Percentiles rank a stretch among this genome's conserved stretches.
phyloP scores from a whole-genome alignment of 2,888 invertebrate genomes.

The Drosophila sordidula region DNA sequence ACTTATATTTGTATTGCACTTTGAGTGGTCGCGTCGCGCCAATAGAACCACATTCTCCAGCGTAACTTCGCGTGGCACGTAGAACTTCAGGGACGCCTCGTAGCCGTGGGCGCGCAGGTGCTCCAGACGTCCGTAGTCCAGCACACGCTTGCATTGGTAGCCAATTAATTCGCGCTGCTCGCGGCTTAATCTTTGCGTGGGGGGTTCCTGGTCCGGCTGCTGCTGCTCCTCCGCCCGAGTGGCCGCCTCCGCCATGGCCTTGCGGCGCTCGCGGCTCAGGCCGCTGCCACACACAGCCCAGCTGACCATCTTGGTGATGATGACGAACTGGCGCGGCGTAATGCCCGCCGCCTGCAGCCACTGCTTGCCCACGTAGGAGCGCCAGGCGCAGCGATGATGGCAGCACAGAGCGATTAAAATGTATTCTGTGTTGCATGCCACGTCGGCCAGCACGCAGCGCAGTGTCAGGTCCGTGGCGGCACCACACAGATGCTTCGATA shows the following conservation, averaged over 20 bases:
- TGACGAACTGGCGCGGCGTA: constrained; percentile 88
- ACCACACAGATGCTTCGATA: constrained; percentile 96
- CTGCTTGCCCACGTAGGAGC: constrained; percentile 89
- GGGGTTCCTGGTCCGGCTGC: constrained; percentile 12
- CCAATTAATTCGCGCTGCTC: constrained; percentile 88
- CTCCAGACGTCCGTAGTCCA: constrained; percentile 91
- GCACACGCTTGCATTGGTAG: constrained; percentile 90
- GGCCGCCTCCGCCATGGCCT: constrained; percentile 66
- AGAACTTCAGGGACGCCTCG: constrained; percentile 88
- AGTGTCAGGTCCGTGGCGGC: constrained; percentile 93
- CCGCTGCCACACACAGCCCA: constrained; percentile 95
- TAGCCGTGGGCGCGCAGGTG: constrained; percentile 88
- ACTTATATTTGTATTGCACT: constrained; percentile 41
- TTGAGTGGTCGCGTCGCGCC: constrained; percentile 74
- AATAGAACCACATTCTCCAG: constrained; percentile 93
- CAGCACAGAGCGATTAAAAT: constrained; percentile 94
- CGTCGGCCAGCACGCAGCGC: constrained; percentile 86
- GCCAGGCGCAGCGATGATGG: constrained; percentile 93
- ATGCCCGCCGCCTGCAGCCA: constrained; percentile 88
- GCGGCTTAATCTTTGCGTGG: constrained; percentile 70
- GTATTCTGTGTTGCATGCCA: constrained; percentile 85
- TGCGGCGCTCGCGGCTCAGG: constrained; percentile 86
- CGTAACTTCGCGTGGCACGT: constrained; percentile 88
- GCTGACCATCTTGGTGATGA: constrained; percentile 92
- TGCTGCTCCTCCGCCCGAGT: constrained; percentile 27